Percentiles rank a stretch among this genome's conserved stretches.
Evolutionary conservation across 2,113 vertebrate species (phyloP).

Genomic region (Dasyornis broadbenti): DNA sequence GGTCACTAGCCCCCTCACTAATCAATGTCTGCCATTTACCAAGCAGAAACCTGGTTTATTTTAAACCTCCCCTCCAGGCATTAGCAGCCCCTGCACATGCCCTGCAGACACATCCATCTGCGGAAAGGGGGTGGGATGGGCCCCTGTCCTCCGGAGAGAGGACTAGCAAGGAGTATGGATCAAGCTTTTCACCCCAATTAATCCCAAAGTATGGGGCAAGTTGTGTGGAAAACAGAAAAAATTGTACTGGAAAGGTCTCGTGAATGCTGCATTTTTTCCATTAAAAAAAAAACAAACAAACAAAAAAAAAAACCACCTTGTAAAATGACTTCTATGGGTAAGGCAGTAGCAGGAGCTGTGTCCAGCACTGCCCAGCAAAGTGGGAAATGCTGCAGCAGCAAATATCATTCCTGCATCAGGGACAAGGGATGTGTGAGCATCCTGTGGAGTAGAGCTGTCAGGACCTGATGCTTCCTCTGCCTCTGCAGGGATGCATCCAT

Average conservation of each 20-base stretch:
- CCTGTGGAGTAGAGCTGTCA: not conserved
- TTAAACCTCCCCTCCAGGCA: not conserved
- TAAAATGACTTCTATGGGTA: not conserved
- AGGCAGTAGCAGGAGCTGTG: not conserved
- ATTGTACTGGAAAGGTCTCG: not conserved
- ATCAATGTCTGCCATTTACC: not conserved
- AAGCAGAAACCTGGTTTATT: not conserved
- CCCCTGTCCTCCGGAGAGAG: not conserved
- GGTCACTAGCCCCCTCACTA: not conserved
- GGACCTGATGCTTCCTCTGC: not conserved
- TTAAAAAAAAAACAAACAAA: not conserved
- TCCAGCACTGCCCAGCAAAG: accelerated
- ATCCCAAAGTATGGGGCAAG: not conserved
- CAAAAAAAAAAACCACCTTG: not conserved
- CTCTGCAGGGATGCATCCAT: not conserved
- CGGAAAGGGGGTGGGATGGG: not conserved
- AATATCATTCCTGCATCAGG: not conserved
- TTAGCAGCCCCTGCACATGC: not conserved
- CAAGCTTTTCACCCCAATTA: not conserved
- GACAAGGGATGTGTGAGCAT: not conserved
- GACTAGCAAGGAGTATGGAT: not conserved
- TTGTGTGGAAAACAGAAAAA: not conserved
- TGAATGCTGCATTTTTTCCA: not conserved
- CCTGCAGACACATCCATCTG: not conserved
- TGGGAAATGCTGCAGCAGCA: not conserved